Percentiles rank a stretch among this genome's conserved stretches.
Conservation (phyloP, 1,140 invertebrate genomes). For the Musca domestica region DNA sequence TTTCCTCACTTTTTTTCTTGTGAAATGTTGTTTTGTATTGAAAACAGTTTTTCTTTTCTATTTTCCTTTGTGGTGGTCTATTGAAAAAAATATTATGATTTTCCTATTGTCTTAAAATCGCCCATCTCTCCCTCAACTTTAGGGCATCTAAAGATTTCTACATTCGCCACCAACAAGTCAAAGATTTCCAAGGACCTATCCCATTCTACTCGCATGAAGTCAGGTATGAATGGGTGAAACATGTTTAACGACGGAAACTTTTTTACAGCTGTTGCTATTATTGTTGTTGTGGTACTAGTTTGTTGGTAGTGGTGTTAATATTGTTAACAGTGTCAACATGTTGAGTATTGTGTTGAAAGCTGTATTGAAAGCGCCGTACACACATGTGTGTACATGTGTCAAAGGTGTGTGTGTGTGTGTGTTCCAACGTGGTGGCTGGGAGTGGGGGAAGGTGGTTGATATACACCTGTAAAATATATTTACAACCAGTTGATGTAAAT, state of each 20-base stretch:
- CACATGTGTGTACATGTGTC: too few species aligned
- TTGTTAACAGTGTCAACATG: too few species aligned
- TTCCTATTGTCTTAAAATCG: background rate
- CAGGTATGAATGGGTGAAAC: conserved; percentile 1
- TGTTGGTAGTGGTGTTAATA: too few species aligned
- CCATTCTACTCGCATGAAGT: background rate
- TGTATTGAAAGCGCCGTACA: too few species aligned
- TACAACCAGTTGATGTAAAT: too few species aligned
- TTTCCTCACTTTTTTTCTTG: background rate
- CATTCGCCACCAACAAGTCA: background rate
- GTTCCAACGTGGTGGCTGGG: too few species aligned
- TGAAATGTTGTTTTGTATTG: background rate
- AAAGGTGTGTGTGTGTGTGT: too few species aligned
- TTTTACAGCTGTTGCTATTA: too few species aligned
- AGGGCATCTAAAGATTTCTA: background rate
- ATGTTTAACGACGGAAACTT: background rate
- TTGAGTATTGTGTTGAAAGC: too few species aligned
- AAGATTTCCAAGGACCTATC: conserved; percentile 19
- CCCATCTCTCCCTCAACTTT: background rate
- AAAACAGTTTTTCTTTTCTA: background rate
- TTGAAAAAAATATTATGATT: conserved; percentile 4
- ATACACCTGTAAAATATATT: too few species aligned
- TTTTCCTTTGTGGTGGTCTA: background rate
- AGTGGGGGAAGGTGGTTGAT: too few species aligned
- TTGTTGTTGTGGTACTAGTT: too few species aligned